A percentile compares a stretch with the other conserved stretches of the same genome.
phyloP scores from a whole-genome alignment of 2,888 invertebrate species.

The Trissoscelio sp. region DNA sequence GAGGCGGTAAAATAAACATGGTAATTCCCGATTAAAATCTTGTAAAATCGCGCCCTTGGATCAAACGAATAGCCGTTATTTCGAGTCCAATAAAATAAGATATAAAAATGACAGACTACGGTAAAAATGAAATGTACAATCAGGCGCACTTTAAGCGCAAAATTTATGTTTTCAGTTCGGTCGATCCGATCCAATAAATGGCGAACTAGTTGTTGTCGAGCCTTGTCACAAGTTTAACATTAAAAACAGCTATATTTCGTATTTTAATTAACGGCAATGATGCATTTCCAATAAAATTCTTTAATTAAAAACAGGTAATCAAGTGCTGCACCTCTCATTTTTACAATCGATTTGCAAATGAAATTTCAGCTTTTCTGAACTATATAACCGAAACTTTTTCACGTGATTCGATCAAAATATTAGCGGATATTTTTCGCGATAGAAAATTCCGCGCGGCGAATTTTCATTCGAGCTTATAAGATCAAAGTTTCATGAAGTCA shows the following conservation, averaged over 20 bases:
- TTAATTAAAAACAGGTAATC: slow-evolving; percentile 17
- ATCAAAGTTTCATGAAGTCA: too few relatives aligned
- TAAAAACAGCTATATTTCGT: slow-evolving; percentile 1
- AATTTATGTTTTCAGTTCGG: not conserved
- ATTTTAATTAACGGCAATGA: slow-evolving; percentile 16
- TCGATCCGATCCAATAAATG: not conserved
- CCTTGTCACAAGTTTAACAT: not conserved
- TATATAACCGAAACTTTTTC: not conserved
- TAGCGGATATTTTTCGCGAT: too few relatives aligned
- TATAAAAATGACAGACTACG: too few relatives aligned
- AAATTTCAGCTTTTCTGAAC: not conserved
- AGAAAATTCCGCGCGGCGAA: too few relatives aligned
- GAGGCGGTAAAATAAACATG: slow-evolving; percentile 1
- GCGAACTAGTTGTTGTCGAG: not conserved
- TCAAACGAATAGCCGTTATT: not conserved
- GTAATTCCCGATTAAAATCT: slow-evolving; percentile 7
- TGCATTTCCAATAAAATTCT: slow-evolving; percentile 7
- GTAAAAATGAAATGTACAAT: not conserved
- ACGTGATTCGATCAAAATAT: too few relatives aligned
- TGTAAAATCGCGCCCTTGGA: not conserved
- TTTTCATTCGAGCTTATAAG: too few relatives aligned
- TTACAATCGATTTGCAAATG: not conserved
- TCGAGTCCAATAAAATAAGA: too few relatives aligned
- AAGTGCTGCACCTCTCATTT: not conserved
- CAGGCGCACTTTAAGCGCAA: not conserved